Percentiles rank a stretch among this genome's conserved stretches.
These are phyloP conservation scores for Zaprionus capensis DNA, from an alignment of 1,140 invertebrate genomes.

Conservation along the genomic window DNA sequence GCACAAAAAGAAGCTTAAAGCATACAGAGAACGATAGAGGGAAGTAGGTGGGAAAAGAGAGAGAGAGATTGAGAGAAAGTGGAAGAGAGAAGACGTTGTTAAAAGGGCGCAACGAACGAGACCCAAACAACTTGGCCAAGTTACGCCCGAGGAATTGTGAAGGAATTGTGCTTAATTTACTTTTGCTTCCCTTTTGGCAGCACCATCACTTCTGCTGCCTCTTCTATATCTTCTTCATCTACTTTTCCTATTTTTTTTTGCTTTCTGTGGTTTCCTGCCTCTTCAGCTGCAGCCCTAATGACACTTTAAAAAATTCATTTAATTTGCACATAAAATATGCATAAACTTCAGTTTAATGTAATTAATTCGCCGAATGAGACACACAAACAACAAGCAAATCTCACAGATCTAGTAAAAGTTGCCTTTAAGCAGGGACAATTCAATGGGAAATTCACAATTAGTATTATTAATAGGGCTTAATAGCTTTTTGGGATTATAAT, in stretches of 20 bases:
- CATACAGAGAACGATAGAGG: slow-evolving; percentile 13
- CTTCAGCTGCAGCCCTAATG: slow-evolving; percentile 31
- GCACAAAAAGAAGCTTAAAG: slow-evolving; percentile 32
- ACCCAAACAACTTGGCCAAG: slow-evolving; percentile 44
- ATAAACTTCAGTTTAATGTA: slow-evolving; percentile 44
- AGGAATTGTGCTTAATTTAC: slow-evolving; percentile 73
- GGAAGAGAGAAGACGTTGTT: slow-evolving; percentile 7
- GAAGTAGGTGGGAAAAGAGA: not conserved
- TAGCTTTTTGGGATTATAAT: too few species aligned
- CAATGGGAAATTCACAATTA: not conserved
- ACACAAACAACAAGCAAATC: slow-evolving; percentile 3
- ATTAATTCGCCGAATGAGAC: slow-evolving; percentile 40
- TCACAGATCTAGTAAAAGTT: not conserved
- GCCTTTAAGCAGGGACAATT: not conserved
- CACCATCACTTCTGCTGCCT: slow-evolving; percentile 14
- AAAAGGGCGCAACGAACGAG: slow-evolving; percentile 35
- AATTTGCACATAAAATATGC: slow-evolving; percentile 41
- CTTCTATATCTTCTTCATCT: not conserved
- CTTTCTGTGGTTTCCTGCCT: slow-evolving; percentile 21
- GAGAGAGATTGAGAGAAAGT: slow-evolving; percentile 3
- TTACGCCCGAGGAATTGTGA: slow-evolving; percentile 63
- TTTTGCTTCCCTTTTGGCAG: slow-evolving; percentile 47
- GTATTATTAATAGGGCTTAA: not conserved
- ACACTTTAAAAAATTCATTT: slow-evolving; percentile 51
- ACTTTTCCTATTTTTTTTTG: not conserved